Conservation (phyloP, 2,113 vertebrate genomes). For the Aptenodytes forsteri region DNA sequence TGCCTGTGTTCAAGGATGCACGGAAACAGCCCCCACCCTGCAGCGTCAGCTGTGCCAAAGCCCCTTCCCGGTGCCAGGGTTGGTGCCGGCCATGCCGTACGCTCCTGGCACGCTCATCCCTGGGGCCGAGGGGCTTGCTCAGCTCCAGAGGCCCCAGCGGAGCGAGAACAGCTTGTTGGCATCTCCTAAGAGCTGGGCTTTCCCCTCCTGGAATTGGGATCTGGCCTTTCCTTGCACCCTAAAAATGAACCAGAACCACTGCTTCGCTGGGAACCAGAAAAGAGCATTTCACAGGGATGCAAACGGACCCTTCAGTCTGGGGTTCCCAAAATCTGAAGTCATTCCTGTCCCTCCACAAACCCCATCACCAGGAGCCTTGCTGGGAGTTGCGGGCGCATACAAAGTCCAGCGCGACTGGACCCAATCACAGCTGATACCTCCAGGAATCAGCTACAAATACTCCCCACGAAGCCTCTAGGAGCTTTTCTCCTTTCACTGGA, state of each 20-base stretch:
- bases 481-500: not conserved
- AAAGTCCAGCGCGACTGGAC: fast-evolving
- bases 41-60: not conserved
- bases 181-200: not conserved
- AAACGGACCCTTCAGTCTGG: fast-evolving
- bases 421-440: fast-evolving
- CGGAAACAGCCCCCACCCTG: not conserved
- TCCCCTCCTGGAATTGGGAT: not conserved
- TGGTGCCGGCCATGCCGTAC: not conserved
- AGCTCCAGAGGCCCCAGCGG: not conserved
- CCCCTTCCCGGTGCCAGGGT: not conserved
- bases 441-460: not conserved
- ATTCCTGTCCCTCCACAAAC: not conserved
- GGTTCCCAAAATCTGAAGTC: not conserved
- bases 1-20: fast-evolving
- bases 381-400: fast-evolving
- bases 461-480: not conserved
- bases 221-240: not conserved
- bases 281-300: not conserved
- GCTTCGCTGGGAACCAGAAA: fast-evolving
- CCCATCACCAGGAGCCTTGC: not conserved
- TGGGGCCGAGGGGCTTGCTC: not conserved
- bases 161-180: not conserved
- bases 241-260: not conserved
- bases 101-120: not conserved